Base-by-base conservation (phyloP, 1,140 invertebrate species). In the Drosophila ohnishii region DNA sequence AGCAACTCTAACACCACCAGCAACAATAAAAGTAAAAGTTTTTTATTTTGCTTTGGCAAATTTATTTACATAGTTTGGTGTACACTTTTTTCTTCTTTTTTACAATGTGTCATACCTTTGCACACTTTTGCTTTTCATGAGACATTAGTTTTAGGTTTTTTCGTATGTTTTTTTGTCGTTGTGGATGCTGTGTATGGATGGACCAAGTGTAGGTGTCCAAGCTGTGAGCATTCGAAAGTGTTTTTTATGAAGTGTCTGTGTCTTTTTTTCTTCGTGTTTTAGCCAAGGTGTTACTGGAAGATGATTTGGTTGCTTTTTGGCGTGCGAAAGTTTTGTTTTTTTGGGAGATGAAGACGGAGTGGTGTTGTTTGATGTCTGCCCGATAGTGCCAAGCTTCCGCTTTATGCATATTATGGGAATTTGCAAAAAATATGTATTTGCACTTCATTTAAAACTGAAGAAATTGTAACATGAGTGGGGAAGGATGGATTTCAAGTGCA, bases 21-120 rank as follows among this genome's bases (percentile, higher is more conserved):
- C 14, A 74, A 75, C 30, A 57, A 74, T 75, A 75, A 87, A 88
- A 87, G 84, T 86, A 88, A 88, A 88, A 88, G 84, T 86, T 86
- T 81, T 80, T 75, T 74, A 53, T 79, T 53, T 79, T 37, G 42
- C 37, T 40, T 74, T 40, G 42, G 60, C 60, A 70, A 75, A 79
- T 83, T 78, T 81, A 86, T 82, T 78, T 78, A 82, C 70, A 81
- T 78, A 61, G 67, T 62, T 85, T 71, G 61, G n/a, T 61, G 58
- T 66, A 63, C 48, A 47, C 9, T 70, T 69, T 60, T 55, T 16
- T 61, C 50, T 39, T 28, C 28, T 47, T 71, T 60, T 75, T 71
- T 73, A 72, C 55, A 64, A 76, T 86, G 79, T 86, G 83, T 86
- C 82, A 87, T 76, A 64, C 75, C 69, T 81, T 65, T 50, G 63